Conservation (phyloP, 2,888 invertebrate species). For the Ochropleura plecta region DNA sequence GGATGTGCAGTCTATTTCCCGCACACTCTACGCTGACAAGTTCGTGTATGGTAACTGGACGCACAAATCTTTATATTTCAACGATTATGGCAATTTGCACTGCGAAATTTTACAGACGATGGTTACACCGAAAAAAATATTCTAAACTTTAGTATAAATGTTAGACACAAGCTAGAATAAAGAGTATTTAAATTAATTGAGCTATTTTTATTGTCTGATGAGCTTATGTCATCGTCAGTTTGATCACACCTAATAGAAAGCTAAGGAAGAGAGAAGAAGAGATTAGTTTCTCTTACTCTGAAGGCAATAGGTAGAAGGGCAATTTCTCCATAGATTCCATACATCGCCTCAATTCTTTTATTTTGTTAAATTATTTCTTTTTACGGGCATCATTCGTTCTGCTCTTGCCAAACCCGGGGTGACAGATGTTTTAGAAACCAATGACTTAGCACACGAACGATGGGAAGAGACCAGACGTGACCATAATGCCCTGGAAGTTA, state of each 20-base stretch:
- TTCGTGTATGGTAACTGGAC: conserved; percentile 58
- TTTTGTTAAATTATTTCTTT: too few species aligned
- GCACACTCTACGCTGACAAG: conserved; percentile 37
- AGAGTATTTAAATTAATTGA: background rate
- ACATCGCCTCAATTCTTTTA: too few species aligned
- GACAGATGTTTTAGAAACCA: too few species aligned
- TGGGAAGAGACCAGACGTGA: too few species aligned
- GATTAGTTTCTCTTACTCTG: background rate
- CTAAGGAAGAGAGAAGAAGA: background rate
- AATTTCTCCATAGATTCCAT: too few species aligned
- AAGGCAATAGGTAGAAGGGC: background rate
- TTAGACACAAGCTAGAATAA: conserved; percentile 1
- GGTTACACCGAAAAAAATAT: conserved; percentile 33
- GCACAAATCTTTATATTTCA: conserved; percentile 24
- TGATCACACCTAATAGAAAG: background rate
- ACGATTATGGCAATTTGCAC: conserved; percentile 43
- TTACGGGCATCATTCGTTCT: too few species aligned
- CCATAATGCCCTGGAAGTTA: too few species aligned
- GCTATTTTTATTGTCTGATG: background rate
- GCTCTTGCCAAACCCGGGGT: too few species aligned
- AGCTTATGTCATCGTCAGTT: background rate
- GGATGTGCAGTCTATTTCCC: conserved; percentile 25
- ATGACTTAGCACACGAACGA: too few species aligned
- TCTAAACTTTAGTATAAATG: background rate
- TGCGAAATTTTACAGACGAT: conserved; percentile 11